Evolutionary conservation across 2,113 vertebrate genomes (phyloP).

Genomic region (Paraplagusia blochii): DNA sequence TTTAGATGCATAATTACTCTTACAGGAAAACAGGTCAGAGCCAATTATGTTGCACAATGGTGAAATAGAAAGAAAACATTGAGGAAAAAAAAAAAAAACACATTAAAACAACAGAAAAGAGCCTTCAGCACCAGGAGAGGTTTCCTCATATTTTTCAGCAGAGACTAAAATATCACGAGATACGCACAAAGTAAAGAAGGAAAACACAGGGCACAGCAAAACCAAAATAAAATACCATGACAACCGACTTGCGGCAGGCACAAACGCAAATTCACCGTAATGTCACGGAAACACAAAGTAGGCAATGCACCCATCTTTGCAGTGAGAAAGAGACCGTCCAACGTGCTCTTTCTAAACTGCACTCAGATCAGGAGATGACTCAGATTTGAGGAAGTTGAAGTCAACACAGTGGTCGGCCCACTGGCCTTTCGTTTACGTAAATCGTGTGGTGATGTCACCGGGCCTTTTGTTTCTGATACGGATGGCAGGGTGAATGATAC

Average conservation of each 20-base stretch:
- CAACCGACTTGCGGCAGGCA: constrained; percentile 52
- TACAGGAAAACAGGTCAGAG: constrained; percentile 28
- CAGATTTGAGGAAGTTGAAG: neutral
- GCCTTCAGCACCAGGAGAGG: constrained; percentile 33
- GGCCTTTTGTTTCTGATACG: constrained; percentile 25
- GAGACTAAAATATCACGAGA: constrained; percentile 60
- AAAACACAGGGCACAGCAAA: constrained; percentile 38
- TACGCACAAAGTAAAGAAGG: constrained; percentile 44
- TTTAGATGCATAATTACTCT: constrained; percentile 30
- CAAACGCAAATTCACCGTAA: constrained; percentile 48
- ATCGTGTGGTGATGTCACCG: neutral
- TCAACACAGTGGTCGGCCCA: constrained; percentile 4
- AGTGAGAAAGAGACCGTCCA: too few species aligned
- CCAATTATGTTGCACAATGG: constrained; percentile 25
- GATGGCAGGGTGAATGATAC: constrained; percentile 62
- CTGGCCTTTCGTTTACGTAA: neutral
- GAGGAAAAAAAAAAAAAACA: neutral
- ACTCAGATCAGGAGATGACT: constrained; percentile 18
- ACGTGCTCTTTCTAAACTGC: constrained; percentile 38
- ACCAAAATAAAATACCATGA: constrained; percentile 70
- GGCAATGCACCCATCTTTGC: constrained; percentile 39
- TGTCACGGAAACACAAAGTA: constrained; percentile 40
- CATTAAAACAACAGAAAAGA: constrained; percentile 37
- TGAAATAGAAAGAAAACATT: constrained; percentile 22
- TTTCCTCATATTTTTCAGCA: constrained; percentile 59